Base-by-base conservation (phyloP, 1,140 invertebrate genomes). In the Aleiodes sp. region DNA sequence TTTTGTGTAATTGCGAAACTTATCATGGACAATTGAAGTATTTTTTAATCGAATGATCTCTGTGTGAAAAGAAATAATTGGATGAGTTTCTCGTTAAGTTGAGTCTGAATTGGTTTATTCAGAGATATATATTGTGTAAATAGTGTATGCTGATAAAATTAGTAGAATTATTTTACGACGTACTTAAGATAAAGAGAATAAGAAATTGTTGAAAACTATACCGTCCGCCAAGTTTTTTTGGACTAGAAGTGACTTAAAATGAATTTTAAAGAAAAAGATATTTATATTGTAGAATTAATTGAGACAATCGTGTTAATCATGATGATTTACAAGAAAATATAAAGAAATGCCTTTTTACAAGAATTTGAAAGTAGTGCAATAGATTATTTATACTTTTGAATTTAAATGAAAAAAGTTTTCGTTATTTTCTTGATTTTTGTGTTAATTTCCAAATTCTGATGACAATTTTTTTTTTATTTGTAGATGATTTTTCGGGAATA, bases 151-250 rank as follows among this genome's bases (percentile, higher is more conserved):
- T 59, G n/a, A 59, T 31, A n/a, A 29, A 26, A 31, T 31, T 31
- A 31, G 28, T 59, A 59, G n/a, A n/a, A 59, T n/a, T 29, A 59
- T 59, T 59, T 59, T 59, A 59, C 28, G 19, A 59, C 14, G 56
- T 59, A 31, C 56, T 59, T 57, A 57, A 57, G 4, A 56, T 24
- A 28, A n/a, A 33, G 31, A 33, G 31, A 33, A 33, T 8, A 28
- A 10, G 21, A 28, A 9, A 28, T 12, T 57, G 52, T 46, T 46
- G 14, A n/a, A 10, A 10, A 52, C 21, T 10, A 52, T 24, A 7
- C 46, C 46, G 46, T 52, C 46, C 46, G 4, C 39, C 14, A 16
- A n/a, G 39, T 7, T n/a, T n/a, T n/a, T n/a, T n/a, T n/a, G n/a
- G n/a, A n/a, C n/a, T n/a, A n/a, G 6, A 52, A 52, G 46, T 52